These are phyloP conservation scores for Hydrochoerus hydrochaeris DNA, from an alignment of 2,113 vertebrate species.

Conservation along the genomic window DNA sequence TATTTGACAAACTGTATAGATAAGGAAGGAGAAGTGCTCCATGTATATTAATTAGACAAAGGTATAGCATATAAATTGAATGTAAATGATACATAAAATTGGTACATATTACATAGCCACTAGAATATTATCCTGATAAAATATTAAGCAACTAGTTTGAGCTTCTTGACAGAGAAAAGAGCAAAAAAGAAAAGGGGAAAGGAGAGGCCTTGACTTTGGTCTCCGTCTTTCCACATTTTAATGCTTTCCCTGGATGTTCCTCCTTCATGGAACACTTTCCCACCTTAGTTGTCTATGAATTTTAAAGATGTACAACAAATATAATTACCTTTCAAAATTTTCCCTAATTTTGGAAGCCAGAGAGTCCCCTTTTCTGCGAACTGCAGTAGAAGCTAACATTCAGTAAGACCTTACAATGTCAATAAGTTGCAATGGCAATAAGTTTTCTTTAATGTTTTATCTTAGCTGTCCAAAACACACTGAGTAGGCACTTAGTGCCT, in stretches of 20 bases:
- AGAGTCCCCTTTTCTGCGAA: not conserved
- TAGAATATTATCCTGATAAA: not conserved
- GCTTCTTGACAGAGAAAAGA: not conserved
- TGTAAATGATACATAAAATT: not conserved
- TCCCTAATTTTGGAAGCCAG: not conserved
- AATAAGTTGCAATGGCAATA: not conserved
- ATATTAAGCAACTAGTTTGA: not conserved
- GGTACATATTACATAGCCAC: not conserved
- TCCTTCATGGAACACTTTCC: not conserved
- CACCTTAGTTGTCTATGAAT: not conserved
- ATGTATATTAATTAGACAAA: not conserved
- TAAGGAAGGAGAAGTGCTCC: not conserved
- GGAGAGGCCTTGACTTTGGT: too few relatives aligned
- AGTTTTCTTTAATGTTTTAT: not conserved
- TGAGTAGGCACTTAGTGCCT: not conserved
- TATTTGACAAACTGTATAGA: not conserved
- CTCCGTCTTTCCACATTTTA: fast-evolving
- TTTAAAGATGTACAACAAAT: not conserved
- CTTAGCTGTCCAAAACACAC: not conserved
- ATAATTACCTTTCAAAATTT: not conserved
- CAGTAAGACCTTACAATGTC: not conserved
- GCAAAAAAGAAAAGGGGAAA: not conserved
- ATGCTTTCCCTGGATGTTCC: not conserved
- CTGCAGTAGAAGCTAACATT: not conserved
- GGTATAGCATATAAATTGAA: not conserved